Evolutionary conservation across 2,113 vertebrate genomes (phyloP), one percentile per base, ranked within the genome.

Genomic region (Ammodytes marinus): DNA sequence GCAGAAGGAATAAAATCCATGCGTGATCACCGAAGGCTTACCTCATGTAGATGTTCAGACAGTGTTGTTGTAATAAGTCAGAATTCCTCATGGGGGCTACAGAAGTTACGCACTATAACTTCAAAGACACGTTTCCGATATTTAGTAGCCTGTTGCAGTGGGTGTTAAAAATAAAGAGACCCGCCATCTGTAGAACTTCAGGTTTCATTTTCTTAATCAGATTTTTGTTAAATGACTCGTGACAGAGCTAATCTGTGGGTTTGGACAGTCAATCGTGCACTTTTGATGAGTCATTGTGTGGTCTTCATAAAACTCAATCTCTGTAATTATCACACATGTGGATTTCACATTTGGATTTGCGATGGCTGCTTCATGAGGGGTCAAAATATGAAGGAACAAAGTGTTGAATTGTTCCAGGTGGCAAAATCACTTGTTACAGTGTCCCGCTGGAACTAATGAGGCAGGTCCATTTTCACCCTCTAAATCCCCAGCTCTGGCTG

Each of bases 401-500:
- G 91, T 84, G 69, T 75, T 93, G 94, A 95, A 93, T 91, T 86
- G 88, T 94, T 95, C 94, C 95, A 96, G 94, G 94, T 96, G 94
- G 91, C 86, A 90, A 93, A 94, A 89, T 87, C 84, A 91, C 90
- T 93, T 84, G 86, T 92, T 92, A 80, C 90, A 78, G 74, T 39
- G 85, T 94, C 93, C 94, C 94, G 43, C 92, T 94, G 94, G 94
- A 95, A 93, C 93, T 95, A 94, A 96, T 95, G 93, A 94, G 85
- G 78, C 88, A 89, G 94, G 94, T 94, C 93, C 89, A 93, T 95
- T 95, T 94, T 94, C 94, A 94, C 92, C 91, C 91, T 90, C 80
- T 92, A 93, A 95, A 94, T 92, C 91, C 88, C 88, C 81, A 69
- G 80, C 87, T 90, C 77, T 86, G 89, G 89, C 82, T 86, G 75